A percentile compares a stretch with the other conserved stretches of the same genome.
Evolutionary conservation across 2,888 invertebrate species (phyloP).

Genomic region (Eupithecia vulgata): DNA sequence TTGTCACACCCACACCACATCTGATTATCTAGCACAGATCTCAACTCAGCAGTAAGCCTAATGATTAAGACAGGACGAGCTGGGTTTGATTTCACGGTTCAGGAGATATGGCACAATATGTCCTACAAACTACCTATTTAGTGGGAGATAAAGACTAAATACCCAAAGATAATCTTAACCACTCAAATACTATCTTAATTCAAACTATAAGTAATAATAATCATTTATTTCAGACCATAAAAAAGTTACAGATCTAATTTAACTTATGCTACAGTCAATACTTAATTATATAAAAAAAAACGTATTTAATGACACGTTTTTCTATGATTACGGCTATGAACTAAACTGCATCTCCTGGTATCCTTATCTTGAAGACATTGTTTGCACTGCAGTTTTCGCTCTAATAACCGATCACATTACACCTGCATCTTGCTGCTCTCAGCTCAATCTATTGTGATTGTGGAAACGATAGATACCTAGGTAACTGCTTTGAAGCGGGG

Average conservation of each 20-base stretch:
- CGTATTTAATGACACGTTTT: no score
- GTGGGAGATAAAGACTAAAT: neutral
- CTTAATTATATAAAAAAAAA: no score
- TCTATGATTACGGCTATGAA: no score
- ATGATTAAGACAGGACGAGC: neutral
- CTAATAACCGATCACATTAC: conserved; percentile 60
- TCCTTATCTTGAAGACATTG: conserved; percentile 46
- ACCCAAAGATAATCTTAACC: neutral
- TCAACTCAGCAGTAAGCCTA: conserved; percentile 6
- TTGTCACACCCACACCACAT: conserved; percentile 23
- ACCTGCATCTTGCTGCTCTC: conserved; percentile 20
- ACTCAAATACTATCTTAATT: neutral
- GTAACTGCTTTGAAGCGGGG: conserved; percentile 67
- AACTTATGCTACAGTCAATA: no score
- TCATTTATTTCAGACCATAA: no score
- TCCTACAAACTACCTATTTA: neutral
- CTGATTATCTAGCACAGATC: conserved; percentile 4
- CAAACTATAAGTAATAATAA: no score
- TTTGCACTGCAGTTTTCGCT: conserved; percentile 59
- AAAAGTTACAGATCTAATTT: no score
- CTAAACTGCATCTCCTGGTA: neutral
- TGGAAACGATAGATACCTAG: conserved; percentile 41
- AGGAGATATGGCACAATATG: neutral
- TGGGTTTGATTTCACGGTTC: conserved; percentile 2
- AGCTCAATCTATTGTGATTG: conserved; percentile 53